Evolutionary conservation across 2,113 vertebrate species (phyloP).

Genomic region (Mesocricetus auratus): DNA sequence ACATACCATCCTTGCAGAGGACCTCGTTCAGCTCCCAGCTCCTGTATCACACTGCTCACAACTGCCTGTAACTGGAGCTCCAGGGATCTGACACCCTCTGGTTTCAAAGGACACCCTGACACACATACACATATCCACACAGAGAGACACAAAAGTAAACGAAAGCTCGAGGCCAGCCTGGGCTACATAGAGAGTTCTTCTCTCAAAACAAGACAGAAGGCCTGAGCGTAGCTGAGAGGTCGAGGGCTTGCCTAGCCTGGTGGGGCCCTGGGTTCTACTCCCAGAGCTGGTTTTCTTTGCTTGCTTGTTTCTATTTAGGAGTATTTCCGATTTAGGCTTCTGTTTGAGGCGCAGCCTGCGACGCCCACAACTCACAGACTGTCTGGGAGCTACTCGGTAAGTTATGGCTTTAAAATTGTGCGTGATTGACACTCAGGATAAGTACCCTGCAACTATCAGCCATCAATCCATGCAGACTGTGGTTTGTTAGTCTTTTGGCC

Average conservation of each 20-base stretch:
- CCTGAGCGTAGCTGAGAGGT: background rate
- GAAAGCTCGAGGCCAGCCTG: background rate
- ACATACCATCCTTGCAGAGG: background rate
- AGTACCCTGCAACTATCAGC: background rate
- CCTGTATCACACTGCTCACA: background rate
- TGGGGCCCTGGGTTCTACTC: background rate
- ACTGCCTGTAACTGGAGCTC: too few relatives aligned
- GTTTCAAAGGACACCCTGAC: background rate
- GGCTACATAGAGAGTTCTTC: background rate
- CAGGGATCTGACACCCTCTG: background rate
- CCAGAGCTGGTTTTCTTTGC: background rate
- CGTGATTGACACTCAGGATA: background rate
- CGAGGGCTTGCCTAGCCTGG: background rate
- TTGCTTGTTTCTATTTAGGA: background rate
- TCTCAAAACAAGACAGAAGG: background rate
- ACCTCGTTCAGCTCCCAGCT: background rate
- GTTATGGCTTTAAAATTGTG: background rate
- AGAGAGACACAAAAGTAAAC: background rate
- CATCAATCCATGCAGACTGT: background rate
- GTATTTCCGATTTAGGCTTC: background rate
- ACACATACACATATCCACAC: too few relatives aligned
- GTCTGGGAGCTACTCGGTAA: background rate
- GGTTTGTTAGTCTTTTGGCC: background rate
- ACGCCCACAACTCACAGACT: rapidly evolving
- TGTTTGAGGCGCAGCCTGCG: too few relatives aligned